Percentiles rank a stretch among this genome's conserved stretches.
Conservation (phyloP, 2,113 vertebrate species). For the Pogona vitticeps region DNA sequence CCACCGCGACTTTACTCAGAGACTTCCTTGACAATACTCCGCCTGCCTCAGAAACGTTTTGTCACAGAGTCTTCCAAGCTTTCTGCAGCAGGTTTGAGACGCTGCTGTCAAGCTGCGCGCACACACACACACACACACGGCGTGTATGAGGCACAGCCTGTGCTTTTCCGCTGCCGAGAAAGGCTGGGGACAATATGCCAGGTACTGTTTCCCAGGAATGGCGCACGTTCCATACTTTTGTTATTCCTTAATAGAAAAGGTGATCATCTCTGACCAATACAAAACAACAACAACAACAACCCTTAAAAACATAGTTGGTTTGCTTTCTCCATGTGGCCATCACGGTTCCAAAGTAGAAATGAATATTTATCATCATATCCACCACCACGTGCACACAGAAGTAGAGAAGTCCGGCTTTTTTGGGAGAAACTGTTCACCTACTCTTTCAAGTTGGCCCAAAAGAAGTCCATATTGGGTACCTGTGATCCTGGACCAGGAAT, state of each 20-base stretch:
- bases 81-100: not conserved
- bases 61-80: not conserved
- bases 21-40: not conserved
- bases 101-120: not conserved
- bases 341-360: not conserved
- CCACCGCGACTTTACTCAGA: not conserved
- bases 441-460: not conserved
- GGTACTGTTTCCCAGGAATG: not conserved
- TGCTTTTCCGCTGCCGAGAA: not conserved
- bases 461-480: not conserved
- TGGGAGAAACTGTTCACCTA: not conserved
- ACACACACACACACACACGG: too few species aligned
- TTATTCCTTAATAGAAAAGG: not conserved
- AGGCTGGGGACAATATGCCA: not conserved
- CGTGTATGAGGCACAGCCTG: not conserved
- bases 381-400: not conserved
- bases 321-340: too few species aligned
- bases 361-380: not conserved
- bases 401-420: too few species aligned
- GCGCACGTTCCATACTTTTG: too few species aligned
- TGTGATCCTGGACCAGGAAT: not conserved
- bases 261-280: not conserved
- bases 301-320: too few species aligned
- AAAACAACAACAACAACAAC: too few species aligned
- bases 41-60: not conserved